Evolutionary conservation across 1,140 invertebrate species (phyloP).

Genomic region (Drosophila bifasciata): DNA sequence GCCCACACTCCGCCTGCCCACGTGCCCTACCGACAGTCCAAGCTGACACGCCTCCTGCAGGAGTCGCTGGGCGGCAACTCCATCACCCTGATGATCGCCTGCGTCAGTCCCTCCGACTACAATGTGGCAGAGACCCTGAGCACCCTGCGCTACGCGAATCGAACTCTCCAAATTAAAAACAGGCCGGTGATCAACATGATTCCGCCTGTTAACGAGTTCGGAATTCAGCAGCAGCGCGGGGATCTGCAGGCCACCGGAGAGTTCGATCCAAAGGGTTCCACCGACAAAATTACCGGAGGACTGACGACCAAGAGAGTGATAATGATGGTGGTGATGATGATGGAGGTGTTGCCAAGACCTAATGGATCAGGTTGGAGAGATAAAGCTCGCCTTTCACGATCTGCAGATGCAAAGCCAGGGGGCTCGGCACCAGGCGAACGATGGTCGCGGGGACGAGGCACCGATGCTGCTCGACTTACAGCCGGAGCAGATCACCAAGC

Average conservation of each 20-base stretch:
- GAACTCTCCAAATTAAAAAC: conserved; percentile 95
- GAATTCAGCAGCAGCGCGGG: conserved; percentile 88
- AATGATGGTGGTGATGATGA: no score
- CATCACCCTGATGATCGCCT: conserved; percentile 96
- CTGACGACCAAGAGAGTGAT: no score
- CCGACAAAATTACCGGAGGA: no score
- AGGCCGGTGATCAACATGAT: conserved; percentile 96
- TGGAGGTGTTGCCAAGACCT: neutral
- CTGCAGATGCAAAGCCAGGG: conserved; percentile 44
- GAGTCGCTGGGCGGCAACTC: conserved; percentile 97
- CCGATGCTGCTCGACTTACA: conserved; percentile 52
- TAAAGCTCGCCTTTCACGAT: conserved; percentile 50
- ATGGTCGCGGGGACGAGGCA: neutral
- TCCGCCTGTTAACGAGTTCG: conserved; percentile 89
- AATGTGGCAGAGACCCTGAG: conserved; percentile 96
- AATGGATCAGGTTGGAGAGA: conserved; percentile 85
- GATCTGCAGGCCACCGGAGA: conserved; percentile 85
- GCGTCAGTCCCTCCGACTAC: conserved; percentile 95
- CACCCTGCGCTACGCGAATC: conserved; percentile 95
- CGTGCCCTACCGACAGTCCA: conserved; percentile 95
- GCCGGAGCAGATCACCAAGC: conserved; percentile 61
- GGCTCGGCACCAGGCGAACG: conserved; percentile 18
- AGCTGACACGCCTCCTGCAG: conserved; percentile 95
- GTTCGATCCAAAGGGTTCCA: conserved; percentile 4
- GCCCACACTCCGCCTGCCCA: conserved; percentile 86